Conservation (phyloP, 2,113 vertebrate species). For the Elachura formosa region DNA sequence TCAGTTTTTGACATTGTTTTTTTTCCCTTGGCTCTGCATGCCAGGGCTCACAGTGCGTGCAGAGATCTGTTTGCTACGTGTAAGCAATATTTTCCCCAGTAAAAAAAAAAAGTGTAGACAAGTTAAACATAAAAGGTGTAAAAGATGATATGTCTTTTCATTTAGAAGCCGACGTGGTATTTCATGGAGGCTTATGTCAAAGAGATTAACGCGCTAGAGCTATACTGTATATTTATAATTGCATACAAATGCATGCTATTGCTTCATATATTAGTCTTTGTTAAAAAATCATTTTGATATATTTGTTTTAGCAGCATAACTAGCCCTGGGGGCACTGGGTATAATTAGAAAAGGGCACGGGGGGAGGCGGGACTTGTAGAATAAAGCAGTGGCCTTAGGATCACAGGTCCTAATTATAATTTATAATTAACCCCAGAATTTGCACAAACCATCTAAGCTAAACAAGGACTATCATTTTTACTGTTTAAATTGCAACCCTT, state of each 20-base stretch:
- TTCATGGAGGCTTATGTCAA: conserved; percentile 52
- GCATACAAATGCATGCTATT: conserved; percentile 60
- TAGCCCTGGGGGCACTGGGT: conserved; percentile 63
- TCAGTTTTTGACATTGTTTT: conserved; percentile 67
- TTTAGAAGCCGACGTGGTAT: not conserved
- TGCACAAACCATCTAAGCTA: conserved; percentile 52
- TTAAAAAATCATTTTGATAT: conserved; percentile 75
- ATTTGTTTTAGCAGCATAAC: conserved; percentile 79
- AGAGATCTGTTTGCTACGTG: conserved; percentile 62
- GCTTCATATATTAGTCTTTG: conserved; percentile 64
- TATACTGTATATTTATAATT: conserved; percentile 33
- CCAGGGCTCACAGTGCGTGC: conserved; percentile 56
- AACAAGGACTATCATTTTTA: conserved; percentile 45
- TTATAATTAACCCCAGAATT: conserved; percentile 70
- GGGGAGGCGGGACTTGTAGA: conserved; percentile 59
- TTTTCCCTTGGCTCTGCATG: conserved; percentile 49
- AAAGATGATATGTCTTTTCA: conserved; percentile 51
- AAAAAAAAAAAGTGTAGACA: conserved; percentile 49
- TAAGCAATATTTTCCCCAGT: conserved; percentile 53
- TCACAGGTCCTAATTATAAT: conserved; percentile 71
- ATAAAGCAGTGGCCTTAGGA: conserved; percentile 71
- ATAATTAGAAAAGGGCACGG: conserved; percentile 75
- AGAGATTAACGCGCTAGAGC: conserved; percentile 50
- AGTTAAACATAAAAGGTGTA: conserved; percentile 64
- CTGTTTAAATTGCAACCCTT: conserved; percentile 15